A percentile compares a stretch with the other conserved stretches of the same genome.
Evolutionary conservation across 2,797 vertebrate genomes (phyloP).

Genomic region (Numenius phaeopus): DNA sequence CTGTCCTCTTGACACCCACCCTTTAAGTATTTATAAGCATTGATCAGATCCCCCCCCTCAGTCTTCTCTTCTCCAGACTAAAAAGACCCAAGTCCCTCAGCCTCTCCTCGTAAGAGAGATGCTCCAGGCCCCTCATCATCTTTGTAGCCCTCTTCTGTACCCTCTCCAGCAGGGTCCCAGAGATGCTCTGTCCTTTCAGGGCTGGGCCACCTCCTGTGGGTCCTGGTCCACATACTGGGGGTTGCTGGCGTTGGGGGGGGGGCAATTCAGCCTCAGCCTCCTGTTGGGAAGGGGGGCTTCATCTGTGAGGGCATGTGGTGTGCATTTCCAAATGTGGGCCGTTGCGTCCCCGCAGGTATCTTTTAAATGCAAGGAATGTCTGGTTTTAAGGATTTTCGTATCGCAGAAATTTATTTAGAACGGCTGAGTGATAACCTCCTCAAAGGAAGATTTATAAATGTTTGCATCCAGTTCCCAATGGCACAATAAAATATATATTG

Average conservation of each 20-base stretch:
- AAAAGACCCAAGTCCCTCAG: too few species aligned
- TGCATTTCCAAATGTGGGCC: rapidly evolving
- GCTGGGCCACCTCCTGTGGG: rapidly evolving
- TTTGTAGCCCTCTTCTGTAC: too few species aligned
- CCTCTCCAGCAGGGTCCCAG: neutral
- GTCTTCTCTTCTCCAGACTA: too few species aligned
- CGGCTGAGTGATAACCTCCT: neutral
- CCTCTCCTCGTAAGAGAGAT: too few species aligned
- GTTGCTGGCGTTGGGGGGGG: neutral
- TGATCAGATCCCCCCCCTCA: too few species aligned
- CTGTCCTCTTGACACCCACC: too few species aligned
- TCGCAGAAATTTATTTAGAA: neutral
- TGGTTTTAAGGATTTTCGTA: neutral
- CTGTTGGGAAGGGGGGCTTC: neutral
- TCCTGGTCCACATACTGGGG: neutral
- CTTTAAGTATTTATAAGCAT: too few species aligned
- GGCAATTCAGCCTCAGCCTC: neutral
- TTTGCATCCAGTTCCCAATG: conserved; percentile 9
- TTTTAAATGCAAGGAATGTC: neutral
- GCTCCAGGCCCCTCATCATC: too few species aligned
- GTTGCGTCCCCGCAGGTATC: neutral
- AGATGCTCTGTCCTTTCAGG: neutral
- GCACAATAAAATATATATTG: conserved; percentile 6
- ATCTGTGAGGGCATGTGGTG: rapidly evolving
- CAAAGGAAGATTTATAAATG: conserved; percentile 44